Conservation (phyloP, 92 coral and sea anemone species). For the Zoanthus sansibaricus region DNA sequence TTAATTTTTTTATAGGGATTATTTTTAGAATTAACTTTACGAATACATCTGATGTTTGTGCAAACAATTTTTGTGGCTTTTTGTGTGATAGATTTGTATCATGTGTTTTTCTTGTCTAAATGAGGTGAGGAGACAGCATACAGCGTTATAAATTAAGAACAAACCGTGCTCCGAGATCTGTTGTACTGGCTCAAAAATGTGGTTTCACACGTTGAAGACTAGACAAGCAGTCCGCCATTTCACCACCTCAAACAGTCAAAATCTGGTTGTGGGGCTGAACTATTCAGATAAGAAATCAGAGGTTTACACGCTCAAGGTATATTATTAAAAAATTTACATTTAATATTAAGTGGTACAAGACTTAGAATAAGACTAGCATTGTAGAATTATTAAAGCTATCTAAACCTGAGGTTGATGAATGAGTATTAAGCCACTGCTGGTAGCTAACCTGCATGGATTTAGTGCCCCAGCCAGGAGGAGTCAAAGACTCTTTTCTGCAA, state of each 20-base stretch:
- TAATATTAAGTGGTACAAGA: no score
- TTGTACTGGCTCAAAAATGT: constrained; percentile 61
- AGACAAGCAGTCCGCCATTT: constrained; percentile 81
- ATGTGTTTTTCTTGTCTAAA: neutral
- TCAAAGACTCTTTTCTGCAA: no score
- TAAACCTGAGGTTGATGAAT: no score
- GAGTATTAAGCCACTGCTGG: no score
- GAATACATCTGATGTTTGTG: neutral
- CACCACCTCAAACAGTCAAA: constrained; percentile 74
- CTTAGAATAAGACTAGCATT: no score
- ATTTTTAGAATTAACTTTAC: neutral
- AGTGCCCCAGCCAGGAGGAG: no score
- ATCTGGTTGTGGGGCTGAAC: constrained; percentile 71
- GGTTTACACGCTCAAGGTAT: constrained; percentile 83
- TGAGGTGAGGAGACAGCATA: neutral
- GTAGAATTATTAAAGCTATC: no score
- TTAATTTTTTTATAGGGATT: neutral
- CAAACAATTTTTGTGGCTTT: neutral
- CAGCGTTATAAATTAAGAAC: neutral
- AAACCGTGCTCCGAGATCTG: neutral
- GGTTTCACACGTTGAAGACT: constrained; percentile 94
- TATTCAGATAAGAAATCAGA: constrained; percentile 92
- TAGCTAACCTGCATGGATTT: no score
- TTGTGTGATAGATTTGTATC: neutral
- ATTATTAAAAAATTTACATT: neutral